Conservation (phyloP, 1,140 invertebrate species). For the Meloidogyne exigua region DNA sequence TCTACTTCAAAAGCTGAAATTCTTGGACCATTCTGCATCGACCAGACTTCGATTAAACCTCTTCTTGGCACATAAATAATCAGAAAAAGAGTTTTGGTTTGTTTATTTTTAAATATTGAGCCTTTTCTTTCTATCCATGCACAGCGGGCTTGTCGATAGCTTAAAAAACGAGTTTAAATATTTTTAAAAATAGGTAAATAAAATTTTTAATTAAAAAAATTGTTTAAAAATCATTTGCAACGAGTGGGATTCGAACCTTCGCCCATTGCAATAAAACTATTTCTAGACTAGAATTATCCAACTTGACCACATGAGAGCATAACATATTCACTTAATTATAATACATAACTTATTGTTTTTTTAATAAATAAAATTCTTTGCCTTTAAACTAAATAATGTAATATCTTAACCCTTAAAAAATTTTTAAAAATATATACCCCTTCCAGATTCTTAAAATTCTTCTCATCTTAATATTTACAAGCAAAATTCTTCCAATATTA, state of each 20-base stretch:
- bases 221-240: neutral
- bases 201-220: no score
- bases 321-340: no score
- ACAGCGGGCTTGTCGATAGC: slow-evolving; percentile 47
- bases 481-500: slow-evolving; percentile 37
- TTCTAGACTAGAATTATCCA: neutral
- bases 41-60: slow-evolving; percentile 48
- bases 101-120: slow-evolving; percentile 23
- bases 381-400: no score
- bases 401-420: no score
- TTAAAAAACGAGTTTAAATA: slow-evolving; percentile 10
- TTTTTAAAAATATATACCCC: slow-evolving; percentile 12
- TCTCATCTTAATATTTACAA: slow-evolving; percentile 37
- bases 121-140: slow-evolving; percentile 41
- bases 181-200: no score
- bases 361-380: no score
- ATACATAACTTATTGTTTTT: no score
- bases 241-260: no score
- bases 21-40: slow-evolving; percentile 51
- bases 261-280: no score
- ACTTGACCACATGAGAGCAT: neutral
- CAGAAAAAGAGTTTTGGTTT: slow-evolving; percentile 36
- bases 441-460: slow-evolving; percentile 42
- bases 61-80: slow-evolving; percentile 47
- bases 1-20: slow-evolving; percentile 51